Base-by-base conservation (phyloP, 2,797 vertebrate species). In the Miichthys miiuy region DNA sequence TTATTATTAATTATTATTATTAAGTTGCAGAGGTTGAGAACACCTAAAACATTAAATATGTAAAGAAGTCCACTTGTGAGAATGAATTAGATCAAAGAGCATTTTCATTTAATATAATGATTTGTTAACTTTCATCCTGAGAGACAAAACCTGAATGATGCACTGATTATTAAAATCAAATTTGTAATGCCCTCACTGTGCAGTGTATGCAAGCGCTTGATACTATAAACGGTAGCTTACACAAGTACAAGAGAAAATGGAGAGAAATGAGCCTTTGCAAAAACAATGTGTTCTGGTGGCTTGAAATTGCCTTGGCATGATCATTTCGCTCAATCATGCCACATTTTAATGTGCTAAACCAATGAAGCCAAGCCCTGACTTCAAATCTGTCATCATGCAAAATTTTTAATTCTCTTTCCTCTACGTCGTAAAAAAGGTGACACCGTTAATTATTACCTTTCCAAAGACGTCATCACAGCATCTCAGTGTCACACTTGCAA, bases 381-480 rank as follows among this genome's bases (percentile, higher is more conserved):
- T 92, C 55, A 86, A 90, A 89, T 83, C 68, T 87, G 83, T 87
- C 77, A 81, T 74, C 78, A 34, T 72, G 50, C 73, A 74, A 64
- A 57, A 57, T 52, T 67, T 71, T 78, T 61, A 85, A 84, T 82
- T 88, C 78, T 84, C 78, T 82, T 90, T 90, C 86, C 88, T 77
- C 16, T 54, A 54, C 7, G 34, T 75, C 46, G 72, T 90, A 77
- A 88, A 88, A 89, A 83, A 85, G 83, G 78, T 87, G 79, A 86
- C 88, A 84, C 41, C 9, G 21, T 61, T 85, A 63, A 84, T 85
- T 81, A 83, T 84, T 75, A 74, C 82, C 68, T 90, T 89, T 91
- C 82, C 87, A 83, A 87, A 84, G 73, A 91, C 85, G 87, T 93
- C 88, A 92, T 69, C 38, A 34, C 82, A 65, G 68, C 82, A 81